Evolutionary conservation across 2,888 invertebrate genomes (phyloP), one percentile per base, ranked within the genome.

Genomic region (Punctoribates punctum): DNA sequence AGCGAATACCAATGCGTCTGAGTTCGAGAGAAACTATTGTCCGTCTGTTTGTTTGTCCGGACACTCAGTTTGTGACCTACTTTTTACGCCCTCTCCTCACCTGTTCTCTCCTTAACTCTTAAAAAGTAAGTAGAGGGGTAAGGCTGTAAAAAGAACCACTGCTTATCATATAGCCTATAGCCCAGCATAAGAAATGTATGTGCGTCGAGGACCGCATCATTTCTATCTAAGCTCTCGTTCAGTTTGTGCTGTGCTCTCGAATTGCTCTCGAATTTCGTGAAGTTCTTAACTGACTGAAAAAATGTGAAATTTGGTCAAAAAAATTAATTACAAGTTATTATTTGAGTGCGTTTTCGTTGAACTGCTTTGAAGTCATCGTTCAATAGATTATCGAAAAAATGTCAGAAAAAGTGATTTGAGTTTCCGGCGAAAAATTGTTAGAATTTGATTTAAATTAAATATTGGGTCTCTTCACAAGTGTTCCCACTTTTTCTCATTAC

Each of bases 21-120:
- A 42, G 34, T 70, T 17, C 42, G 15, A 38, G 23, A 38, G 11
- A 9, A 70, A 42, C 42, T 42, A 70, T 70, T 70, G 70, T 70
- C 70, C 70, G 23, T 42, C 42, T 42, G 70, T 42, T 70, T 70
- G 46, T 70, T 70, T 70, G 70, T 46, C 20, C 42, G 70, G 42
- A 38, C 70, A 70, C 20, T 23, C 42, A 70, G 3, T 38, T 38
- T 17, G n/a, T 70, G 70, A 70, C 70, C 70, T 23, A 70, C 42
- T 70, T 70, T 70, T 70, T 70, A 70, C 70, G 34, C 70, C 70
- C 70, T 46, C 70, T 42, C 70, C 70, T 46, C 70, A 70, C 70
- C 70, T 70, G 70, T 70, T 70, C 17, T 42, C 70, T 13, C n/a
- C 46, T 70, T 65, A 65, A 38, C 42, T 70, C 42, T 70, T 13